Conservation (phyloP, 2,797 vertebrate species). For the Myotis pilosus region DNA sequence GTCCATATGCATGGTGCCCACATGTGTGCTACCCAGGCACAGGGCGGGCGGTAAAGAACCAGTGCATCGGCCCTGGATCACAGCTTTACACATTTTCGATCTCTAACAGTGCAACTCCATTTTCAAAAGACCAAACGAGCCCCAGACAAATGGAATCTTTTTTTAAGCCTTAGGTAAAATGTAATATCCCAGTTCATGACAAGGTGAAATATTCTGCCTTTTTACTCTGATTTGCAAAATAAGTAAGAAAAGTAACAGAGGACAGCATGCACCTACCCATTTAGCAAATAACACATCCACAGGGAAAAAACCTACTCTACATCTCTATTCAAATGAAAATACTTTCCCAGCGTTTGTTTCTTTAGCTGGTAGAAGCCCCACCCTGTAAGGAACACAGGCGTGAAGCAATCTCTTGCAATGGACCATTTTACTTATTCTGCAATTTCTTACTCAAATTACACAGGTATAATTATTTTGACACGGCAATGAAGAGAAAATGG, state of each 20-base stretch:
- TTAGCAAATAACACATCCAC: conserved; percentile 74
- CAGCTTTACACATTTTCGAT: conserved; percentile 57
- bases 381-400: conserved; percentile 82
- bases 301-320: conserved; percentile 72
- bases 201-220: conserved; percentile 59
- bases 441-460: conserved; percentile 91
- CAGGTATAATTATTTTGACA: conserved; percentile 93
- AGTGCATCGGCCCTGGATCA: conserved; percentile 52
- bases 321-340: conserved; percentile 83
- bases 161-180: conserved; percentile 73
- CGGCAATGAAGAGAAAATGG: conserved; percentile 92
- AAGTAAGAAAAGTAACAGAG: conserved; percentile 69
- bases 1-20: conserved; percentile 48
- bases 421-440: conserved; percentile 88
- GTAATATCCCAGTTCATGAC: conserved; percentile 66
- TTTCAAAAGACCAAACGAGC: conserved; percentile 63
- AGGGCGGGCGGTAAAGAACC: conserved; percentile 9
- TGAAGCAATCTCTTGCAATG: conserved; percentile 85
- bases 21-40: background rate
- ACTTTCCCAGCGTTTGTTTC: conserved; percentile 67
- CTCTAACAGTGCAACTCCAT: conserved; percentile 70
- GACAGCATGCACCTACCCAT: conserved; percentile 71
- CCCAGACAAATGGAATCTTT: conserved; percentile 48
- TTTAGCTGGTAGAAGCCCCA: conserved; percentile 79
- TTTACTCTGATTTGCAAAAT: conserved; percentile 72